Conservation (phyloP, 2,888 invertebrate species). For the Hypena proboscidalis region DNA sequence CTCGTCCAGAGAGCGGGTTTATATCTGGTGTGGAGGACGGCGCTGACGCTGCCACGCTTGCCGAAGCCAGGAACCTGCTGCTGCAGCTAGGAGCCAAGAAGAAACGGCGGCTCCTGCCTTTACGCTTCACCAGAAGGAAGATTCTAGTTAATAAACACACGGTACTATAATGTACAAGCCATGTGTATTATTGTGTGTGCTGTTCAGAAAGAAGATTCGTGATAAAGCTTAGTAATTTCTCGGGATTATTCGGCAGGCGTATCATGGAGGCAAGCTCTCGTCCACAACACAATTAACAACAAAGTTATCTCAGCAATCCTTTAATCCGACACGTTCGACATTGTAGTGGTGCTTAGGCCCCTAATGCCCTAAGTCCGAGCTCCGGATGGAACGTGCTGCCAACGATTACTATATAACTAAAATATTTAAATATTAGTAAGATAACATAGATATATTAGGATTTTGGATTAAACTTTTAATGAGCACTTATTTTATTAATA, state of each 20-base stretch:
- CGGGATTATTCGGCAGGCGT: conserved; percentile 6
- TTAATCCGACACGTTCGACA: conserved; percentile 26
- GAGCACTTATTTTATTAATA: conserved; percentile 11
- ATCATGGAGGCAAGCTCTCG: not conserved
- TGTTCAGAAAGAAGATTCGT: conserved; percentile 42
- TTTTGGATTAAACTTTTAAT: conserved; percentile 1
- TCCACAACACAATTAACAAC: not conserved
- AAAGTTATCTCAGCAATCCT: conserved; percentile 18
- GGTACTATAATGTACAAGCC: conserved; percentile 55
- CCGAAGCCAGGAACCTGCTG: conserved; percentile 88
- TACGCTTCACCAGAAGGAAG: conserved; percentile 90
- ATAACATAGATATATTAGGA: conserved; percentile 6
- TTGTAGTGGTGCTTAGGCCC: conserved; percentile 10
- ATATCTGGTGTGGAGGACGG: conserved; percentile 87
- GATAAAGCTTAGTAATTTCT: conserved; percentile 2
- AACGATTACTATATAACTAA: conserved; percentile 6
- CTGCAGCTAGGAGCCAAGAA: conserved; percentile 89
- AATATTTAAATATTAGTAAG: conserved; percentile 6
- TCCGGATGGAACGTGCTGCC: not conserved
- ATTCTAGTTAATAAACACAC: conserved; percentile 85
- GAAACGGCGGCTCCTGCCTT: conserved; percentile 88
- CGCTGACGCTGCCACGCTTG: conserved; percentile 85
- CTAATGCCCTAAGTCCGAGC: conserved; percentile 4
- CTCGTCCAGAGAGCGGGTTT: conserved; percentile 92
- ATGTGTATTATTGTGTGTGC: conserved; percentile 46